Conservation (phyloP, 1,140 invertebrate species). For the Oryzaephilus surinamensis region DNA sequence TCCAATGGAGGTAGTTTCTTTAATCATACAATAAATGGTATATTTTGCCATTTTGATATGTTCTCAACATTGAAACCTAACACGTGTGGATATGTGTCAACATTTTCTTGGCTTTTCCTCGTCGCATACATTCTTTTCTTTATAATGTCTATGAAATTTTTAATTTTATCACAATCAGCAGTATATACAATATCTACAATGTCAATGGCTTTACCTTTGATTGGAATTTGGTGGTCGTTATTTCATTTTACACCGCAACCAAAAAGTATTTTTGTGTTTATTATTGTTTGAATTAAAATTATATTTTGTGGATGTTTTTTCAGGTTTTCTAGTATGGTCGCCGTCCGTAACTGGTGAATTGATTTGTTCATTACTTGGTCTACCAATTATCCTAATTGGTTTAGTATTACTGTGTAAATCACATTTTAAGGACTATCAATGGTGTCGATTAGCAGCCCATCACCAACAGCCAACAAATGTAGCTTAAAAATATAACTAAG, state of each 20-base stretch:
- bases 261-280: too few species aligned
- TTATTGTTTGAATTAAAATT: conserved; percentile 5
- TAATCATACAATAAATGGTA: not conserved
- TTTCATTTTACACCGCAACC: conserved; percentile 33
- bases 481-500: too few species aligned
- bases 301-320: conserved; percentile 12
- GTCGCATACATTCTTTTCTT: conserved; percentile 38
- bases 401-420: conserved; percentile 41
- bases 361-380: conserved; percentile 46
- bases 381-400: conserved; percentile 46
- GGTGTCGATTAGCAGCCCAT: too few species aligned
- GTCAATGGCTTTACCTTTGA: conserved; percentile 42
- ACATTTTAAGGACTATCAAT: conserved; percentile 42
- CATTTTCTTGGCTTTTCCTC: conserved; percentile 43
- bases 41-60: not conserved
- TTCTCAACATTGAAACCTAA: too few species aligned
- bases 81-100: conserved; percentile 36
- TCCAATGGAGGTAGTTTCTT: conserved; percentile 13
- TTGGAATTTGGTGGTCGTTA: conserved; percentile 51
- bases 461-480: too few species aligned
- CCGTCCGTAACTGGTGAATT: conserved; percentile 47
- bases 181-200: conserved; percentile 45
- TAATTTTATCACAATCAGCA: conserved; percentile 46
- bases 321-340: conserved; percentile 41
- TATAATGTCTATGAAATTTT: conserved; percentile 40